These are phyloP conservation scores for Gallinago stenura DNA, from an alignment of 2,797 vertebrate species.

Conservation along the genomic window DNA sequence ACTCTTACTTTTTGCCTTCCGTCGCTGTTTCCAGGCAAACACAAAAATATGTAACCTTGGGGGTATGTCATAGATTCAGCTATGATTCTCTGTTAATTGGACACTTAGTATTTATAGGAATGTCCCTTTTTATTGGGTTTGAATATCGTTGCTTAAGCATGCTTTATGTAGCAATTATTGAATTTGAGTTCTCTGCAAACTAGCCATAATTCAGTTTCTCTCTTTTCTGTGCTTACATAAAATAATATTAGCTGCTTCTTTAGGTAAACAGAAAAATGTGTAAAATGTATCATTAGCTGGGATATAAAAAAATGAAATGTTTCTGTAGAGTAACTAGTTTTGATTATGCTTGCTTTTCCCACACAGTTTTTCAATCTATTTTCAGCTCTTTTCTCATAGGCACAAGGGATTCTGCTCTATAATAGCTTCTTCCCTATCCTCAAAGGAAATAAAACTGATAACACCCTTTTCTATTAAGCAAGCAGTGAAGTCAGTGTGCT, in stretches of 20 bases:
- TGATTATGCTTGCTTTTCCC: conserved; percentile 18
- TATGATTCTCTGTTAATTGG: conserved; percentile 6
- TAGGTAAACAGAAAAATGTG: conserved; percentile 32
- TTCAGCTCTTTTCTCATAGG: conserved; percentile 31
- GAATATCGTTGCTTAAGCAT: neutral
- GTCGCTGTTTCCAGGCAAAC: neutral
- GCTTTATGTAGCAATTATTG: neutral
- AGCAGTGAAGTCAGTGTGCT: neutral
- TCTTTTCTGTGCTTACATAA: neutral
- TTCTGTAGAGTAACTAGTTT: neutral
- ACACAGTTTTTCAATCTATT: conserved; percentile 36
- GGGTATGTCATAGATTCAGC: neutral
- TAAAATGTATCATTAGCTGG: neutral
- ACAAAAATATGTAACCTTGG: conserved; percentile 11
- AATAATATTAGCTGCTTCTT: neutral
- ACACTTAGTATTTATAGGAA: neutral
- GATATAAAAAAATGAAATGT: neutral
- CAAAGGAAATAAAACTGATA: conserved; percentile 42
- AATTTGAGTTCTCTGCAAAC: neutral
- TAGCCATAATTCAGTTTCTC: conserved; percentile 12
- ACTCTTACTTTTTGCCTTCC: conserved; percentile 1
- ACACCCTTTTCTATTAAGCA: conserved; percentile 39
- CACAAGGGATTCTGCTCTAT: conserved; percentile 13
- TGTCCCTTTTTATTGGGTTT: neutral
- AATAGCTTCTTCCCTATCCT: conserved; percentile 23